Evolutionary conservation across 37 sponge, comb jelly and placozoan species (phyloP), one percentile per base, ranked within the genome.

Genomic region (Dysidea cf. avara): DNA sequence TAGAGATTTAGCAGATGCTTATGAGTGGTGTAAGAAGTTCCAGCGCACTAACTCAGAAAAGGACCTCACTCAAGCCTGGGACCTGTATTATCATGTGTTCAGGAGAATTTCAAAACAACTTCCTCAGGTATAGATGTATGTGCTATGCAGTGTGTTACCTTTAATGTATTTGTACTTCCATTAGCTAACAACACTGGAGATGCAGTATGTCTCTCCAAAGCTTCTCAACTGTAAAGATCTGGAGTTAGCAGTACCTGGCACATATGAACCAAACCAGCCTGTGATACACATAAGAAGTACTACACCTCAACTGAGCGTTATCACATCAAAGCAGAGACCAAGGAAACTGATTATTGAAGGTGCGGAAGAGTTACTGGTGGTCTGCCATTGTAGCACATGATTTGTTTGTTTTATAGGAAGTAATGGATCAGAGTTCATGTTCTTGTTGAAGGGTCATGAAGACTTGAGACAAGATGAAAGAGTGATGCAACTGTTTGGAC

Each of bases 401-500:
- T 24, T 21, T 47, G 3, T 7, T 21, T 52, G 17, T 34, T 43
- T 59, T 59, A 7, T 69, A 80, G 96, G 99, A 0, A 94, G 99
- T 63, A 79, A 97, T 87, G 99, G 99, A 29, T 30, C 47, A 35
- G 92, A 91, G 32, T 97, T 80, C 81, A 94, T 87, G 81, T 97
- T 97, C 82, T 80, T 97, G 3, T 72, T 97, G 46, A 97, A 97
- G 61, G 99, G 99, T 0, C 96, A 97, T 48, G 99, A 97, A 64
- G 99, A 97, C 70, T 74, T 97, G 36, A 47, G 99, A 20, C 99
- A 97, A 72, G 99, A 97, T 37, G 99, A 91, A 73, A 65, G 99
- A 37, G 99, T 94, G 18, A 97, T 97, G 99, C 99, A 97, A 83
- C 79, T 97, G 61, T 97, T 97, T 85, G 99, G 92, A 12, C 86